Percentiles rank a stretch among this genome's conserved stretches.
These are phyloP conservation scores for Drosophila ercepeae DNA, from an alignment of 1,140 invertebrate genomes.

Conservation along the genomic window DNA sequence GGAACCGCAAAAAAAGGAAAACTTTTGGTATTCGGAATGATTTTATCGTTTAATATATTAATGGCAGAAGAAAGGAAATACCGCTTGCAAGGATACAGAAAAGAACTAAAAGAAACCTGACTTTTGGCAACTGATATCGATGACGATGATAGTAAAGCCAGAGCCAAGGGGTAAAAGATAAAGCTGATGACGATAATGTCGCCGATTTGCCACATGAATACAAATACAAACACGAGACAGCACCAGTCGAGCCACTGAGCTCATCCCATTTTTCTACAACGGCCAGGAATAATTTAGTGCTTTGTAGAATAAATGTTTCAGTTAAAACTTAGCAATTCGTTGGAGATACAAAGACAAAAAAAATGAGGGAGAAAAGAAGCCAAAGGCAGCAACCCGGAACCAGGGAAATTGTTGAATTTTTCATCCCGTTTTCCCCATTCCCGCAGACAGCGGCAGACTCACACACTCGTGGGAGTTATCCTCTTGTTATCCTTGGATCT, in stretches of 20 bases:
- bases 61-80: too few species aligned
- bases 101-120: too few species aligned
- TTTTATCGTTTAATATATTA: constrained; percentile 61
- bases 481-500: constrained; percentile 29
- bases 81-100: too few species aligned
- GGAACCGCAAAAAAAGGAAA: constrained; percentile 11
- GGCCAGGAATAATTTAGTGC: constrained; percentile 73
- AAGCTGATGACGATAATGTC: constrained; percentile 62
- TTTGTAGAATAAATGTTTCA: constrained; percentile 77
- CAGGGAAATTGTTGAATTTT: constrained; percentile 79
- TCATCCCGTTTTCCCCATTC: constrained; percentile 53
- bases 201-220: constrained; percentile 73
- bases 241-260: constrained; percentile 9
- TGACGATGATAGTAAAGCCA: constrained; percentile 25
- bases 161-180: neutral
- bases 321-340: constrained; percentile 79
- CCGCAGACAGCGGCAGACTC: constrained; percentile 19
- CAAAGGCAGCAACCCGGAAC: constrained; percentile 34
- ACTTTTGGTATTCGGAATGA: neutral
- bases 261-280: constrained; percentile 35
- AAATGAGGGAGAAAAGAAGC: neutral
- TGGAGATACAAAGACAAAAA: constrained; percentile 26
- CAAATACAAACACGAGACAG: constrained; percentile 34
- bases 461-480: constrained; percentile 14
- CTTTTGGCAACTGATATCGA: constrained; percentile 58